Percentiles rank a stretch among this genome's conserved stretches.
Conservation (phyloP, 1,140 invertebrate genomes). For the Trachymyrmex cornetzi region DNA sequence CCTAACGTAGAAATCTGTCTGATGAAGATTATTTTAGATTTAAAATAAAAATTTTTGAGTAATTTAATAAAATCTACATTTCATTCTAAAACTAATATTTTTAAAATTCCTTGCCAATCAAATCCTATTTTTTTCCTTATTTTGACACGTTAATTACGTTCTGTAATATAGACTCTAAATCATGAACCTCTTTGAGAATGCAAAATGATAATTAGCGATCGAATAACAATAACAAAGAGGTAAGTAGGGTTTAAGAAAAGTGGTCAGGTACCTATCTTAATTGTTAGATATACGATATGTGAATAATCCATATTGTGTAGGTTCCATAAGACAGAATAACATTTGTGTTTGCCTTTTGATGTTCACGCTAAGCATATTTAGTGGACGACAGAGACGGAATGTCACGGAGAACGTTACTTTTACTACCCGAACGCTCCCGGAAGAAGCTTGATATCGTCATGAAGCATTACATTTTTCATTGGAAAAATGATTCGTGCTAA, state of each 20-base stretch:
- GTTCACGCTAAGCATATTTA: slow-evolving; percentile 14
- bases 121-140: slow-evolving; percentile 10
- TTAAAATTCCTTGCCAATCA: background rate
- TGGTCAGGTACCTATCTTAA: background rate
- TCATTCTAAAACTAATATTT: background rate
- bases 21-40: background rate
- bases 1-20: background rate
- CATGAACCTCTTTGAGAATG: background rate
- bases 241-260: slow-evolving; percentile 20
- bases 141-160: background rate
- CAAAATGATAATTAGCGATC: background rate
- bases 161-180: background rate
- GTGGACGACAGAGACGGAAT: slow-evolving; percentile 10
- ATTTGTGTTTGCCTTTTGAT: slow-evolving; percentile 22
- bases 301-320: background rate
- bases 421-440: background rate
- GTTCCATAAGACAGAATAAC: background rate
- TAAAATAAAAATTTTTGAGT: background rate
- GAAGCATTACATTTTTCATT: background rate
- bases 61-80: slow-evolving; percentile 47
- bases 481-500: background rate
- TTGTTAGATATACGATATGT: background rate
- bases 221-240: background rate
- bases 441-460: slow-evolving; percentile 26
- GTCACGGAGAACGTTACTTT: slow-evolving; percentile 4